phyloP scores from a whole-genome alignment of 1,140 invertebrate genomes.

The Megalopta genalis region DNA sequence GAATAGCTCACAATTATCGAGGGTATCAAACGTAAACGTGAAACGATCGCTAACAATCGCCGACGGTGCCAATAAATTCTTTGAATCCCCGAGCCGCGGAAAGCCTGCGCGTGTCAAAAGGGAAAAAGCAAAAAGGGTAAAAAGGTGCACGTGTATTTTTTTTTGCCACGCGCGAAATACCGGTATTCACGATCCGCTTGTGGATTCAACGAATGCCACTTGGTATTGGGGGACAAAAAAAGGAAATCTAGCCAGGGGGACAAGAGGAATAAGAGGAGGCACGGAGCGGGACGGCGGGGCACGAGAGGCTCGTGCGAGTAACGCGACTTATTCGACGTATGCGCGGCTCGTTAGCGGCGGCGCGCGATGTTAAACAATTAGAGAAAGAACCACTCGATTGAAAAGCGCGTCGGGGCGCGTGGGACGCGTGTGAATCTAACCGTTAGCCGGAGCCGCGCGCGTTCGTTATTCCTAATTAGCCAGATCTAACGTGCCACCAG shows the following conservation, averaged over 20 bases:
- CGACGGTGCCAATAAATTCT: no score
- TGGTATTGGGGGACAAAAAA: not conserved
- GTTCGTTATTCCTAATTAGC: constrained; percentile 70
- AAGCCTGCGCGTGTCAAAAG: no score
- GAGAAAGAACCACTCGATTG: constrained; percentile 44
- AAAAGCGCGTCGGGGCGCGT: constrained; percentile 65
- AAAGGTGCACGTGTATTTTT: not conserved
- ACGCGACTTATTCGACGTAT: constrained; percentile 39
- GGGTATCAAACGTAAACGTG: no score
- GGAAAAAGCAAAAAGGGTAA: no score
- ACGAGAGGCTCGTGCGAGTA: constrained; percentile 16
- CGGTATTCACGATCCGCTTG: not conserved
- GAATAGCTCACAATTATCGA: no score
- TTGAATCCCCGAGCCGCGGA: no score
- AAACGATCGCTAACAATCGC: no score
- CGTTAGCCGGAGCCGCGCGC: constrained; percentile 50
- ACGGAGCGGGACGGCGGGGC: no score
- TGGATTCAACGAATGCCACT: constrained; percentile 3
- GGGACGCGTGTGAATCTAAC: constrained; percentile 67
- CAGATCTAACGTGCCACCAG: constrained; percentile 58
- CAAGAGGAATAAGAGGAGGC: constrained; percentile 6
- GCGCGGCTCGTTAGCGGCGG: constrained; percentile 51
- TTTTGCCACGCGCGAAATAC: not conserved
- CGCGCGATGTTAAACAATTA: constrained; percentile 51
- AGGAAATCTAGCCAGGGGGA: not conserved